Percentiles rank a stretch among this genome's conserved stretches.
phyloP scores from a whole-genome alignment of 2,888 invertebrate species.

The Noctua janthina region DNA sequence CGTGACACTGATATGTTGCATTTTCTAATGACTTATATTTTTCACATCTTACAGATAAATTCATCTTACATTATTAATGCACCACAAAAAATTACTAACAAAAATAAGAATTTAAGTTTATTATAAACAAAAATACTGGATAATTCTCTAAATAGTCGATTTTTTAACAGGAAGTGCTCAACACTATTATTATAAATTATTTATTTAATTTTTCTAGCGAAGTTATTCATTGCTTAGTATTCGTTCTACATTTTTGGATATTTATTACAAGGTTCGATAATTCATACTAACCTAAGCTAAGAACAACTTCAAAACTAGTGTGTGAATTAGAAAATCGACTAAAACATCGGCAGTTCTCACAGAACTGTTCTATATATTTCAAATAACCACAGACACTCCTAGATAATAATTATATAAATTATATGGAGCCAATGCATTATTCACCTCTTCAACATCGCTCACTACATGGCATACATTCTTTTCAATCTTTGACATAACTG shows the following conservation, averaged over 20 bases:
- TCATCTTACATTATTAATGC: slow-evolving; percentile 67
- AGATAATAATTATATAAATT: slow-evolving; percentile 50
- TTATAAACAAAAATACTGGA: slow-evolving; percentile 67
- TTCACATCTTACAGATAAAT: slow-evolving; percentile 50
- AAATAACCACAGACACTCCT: slow-evolving; percentile 55
- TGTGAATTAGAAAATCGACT: slow-evolving; percentile 64
- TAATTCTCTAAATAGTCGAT: slow-evolving; percentile 64
- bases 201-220: slow-evolving; percentile 14
- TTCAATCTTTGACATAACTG: slow-evolving; percentile 88
- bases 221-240: slow-evolving; percentile 14
- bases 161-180: slow-evolving; percentile 49
- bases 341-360: slow-evolving; percentile 62
- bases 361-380: slow-evolving; percentile 60
- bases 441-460: slow-evolving; percentile 46
- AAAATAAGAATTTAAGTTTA: slow-evolving; percentile 70
- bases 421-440: slow-evolving; percentile 51
- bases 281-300: slow-evolving; percentile 20
- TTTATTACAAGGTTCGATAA: slow-evolving; percentile 2
- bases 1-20: slow-evolving; percentile 41
- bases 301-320: slow-evolving; percentile 25
- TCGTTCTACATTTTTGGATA: slow-evolving; percentile 23
- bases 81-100: slow-evolving; percentile 70
- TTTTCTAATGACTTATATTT: slow-evolving; percentile 55
- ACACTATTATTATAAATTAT: slow-evolving; percentile 16
- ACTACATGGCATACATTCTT: slow-evolving; percentile 73